Evolutionary conservation across 2,113 vertebrate genomes (phyloP), one percentile per base, ranked within the genome.

Genomic region (Lonchura striata): DNA sequence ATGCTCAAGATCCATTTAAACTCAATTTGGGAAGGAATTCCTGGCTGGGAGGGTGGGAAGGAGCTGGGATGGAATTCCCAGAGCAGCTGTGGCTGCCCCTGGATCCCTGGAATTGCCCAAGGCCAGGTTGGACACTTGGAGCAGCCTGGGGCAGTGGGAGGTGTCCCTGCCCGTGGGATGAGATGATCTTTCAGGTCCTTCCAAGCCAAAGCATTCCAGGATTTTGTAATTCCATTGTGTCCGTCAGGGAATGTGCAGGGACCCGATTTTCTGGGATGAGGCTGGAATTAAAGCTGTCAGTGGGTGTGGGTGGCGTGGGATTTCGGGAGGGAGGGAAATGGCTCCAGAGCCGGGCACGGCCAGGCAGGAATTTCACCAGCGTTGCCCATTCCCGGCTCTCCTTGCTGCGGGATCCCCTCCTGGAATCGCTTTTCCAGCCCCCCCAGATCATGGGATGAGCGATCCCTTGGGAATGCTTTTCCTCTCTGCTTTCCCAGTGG

Each of bases 321-420:
- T 47, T 35, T 1, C 0, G 4, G 41, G 54, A 78, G 46, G 50
- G n/a, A 33, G 16, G 47, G 59, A 30, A 69, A 31, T 10, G 5
- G 1, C 7, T 52, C 46, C 8, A 0, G 41, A 35, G 2, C 46
- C 11, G 7, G 64, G 59, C 39, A 54, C 3, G 11, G 42, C 72
- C 0, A 0, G 46, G 57, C 71, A 15, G 42, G 39, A 64, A 65
- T 78, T 50, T 5, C 46, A 14, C n/a, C 31, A 7, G 8, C 0
- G 0, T 12, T 37, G 39, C 31, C 27, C 10, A 3, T 66, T 89
- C 50, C 60, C 2, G 9, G 35, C 64, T 83, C 9, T 2, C 47
- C 22, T 11, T 15, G 63, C 41, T 13, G n/a, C 16, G 31, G 23
- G 16, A 18, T n/a, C 70, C 4, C 11, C 72, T 74, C 12, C 0